Evolutionary conservation across 2,797 vertebrate species (phyloP), one percentile per base, ranked within the genome.

Genomic region (Hemitrygon akajei): DNA sequence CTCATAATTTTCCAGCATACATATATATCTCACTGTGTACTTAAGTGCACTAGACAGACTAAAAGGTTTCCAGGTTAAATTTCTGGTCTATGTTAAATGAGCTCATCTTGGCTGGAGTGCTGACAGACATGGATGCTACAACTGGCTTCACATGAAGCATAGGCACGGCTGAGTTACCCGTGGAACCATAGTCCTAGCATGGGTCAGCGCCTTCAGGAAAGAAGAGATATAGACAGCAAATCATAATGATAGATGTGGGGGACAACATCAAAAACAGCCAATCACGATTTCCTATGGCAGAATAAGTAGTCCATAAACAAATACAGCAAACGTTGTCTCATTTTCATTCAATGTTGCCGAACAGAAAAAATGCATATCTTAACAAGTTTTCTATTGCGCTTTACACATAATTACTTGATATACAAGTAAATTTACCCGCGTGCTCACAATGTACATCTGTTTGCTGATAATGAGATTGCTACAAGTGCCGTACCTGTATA

Each of bases 401-500:
- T 93, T 75, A 47, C 71, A 56, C 22, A 10, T 14, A 27, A 10
- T 11, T 14, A 73, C 47, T 47, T 47, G 47, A 47, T 47, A 47
- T 3, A 18, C 63, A 40, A 18, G 12, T 56, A 47, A 27, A 37
- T 60, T 91, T 27, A 73, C 25, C 3, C n/a, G 10, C 37, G 20
- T 87, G 40, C 25, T 58, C 47, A 14, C 56, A 75, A 30, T 75
- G 30, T 76, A 71, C 73, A 75, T 58, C 5, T 75, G 56, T 60
- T 93, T 93, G 76, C 34, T 22, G 22, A 25, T 30, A 80, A 20
- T 25, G 0, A 37, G 12, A 11, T 93, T 82, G 77, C 47, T 11
- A 76, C 40, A 7, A 75, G 58, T 95, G 25, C 94, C 96, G 95
- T 98, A 99, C 99, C 99, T 98, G 98, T 99, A 95, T 99, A 99